These are phyloP conservation scores for Zele albiditarsus DNA, from an alignment of 2,888 invertebrate genomes.

Conservation along the genomic window DNA sequence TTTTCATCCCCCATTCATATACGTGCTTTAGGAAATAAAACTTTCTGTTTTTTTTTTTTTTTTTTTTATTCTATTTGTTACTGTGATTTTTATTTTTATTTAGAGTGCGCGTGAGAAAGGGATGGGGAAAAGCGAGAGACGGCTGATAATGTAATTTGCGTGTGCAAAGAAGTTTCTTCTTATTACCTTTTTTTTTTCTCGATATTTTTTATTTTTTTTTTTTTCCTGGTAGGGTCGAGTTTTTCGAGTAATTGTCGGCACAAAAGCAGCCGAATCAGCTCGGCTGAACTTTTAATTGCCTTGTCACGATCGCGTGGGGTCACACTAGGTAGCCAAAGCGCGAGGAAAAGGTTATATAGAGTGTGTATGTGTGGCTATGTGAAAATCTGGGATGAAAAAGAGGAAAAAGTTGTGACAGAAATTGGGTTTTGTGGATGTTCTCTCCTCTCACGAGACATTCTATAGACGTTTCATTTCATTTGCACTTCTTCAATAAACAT, in stretches of 20 bases:
- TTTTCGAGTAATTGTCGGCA: constrained; percentile 26
- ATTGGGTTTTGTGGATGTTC: constrained; percentile 26
- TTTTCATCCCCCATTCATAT: background rate
- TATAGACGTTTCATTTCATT: constrained; percentile 37
- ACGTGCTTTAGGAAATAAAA: background rate
- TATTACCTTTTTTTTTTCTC: background rate
- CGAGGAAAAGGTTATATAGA: background rate
- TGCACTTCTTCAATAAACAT: constrained; percentile 5
- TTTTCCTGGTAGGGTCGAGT: background rate
- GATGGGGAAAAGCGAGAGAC: background rate
- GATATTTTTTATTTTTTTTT: constrained; percentile 4
- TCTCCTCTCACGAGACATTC: constrained; percentile 27
- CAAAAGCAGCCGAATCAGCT: constrained; percentile 31
- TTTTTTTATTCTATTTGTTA: background rate
- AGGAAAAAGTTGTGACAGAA: constrained; percentile 29
- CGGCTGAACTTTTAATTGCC: constrained; percentile 38
- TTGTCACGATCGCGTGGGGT: constrained; percentile 30
- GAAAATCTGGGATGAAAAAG: constrained; percentile 25
- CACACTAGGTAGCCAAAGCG: background rate
- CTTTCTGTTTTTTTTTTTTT: background rate
- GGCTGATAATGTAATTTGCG: background rate
- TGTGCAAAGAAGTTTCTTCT: background rate
- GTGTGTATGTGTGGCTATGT: background rate
- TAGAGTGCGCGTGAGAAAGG: background rate
- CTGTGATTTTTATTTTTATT: background rate